A percentile compares a stretch with the other conserved stretches of the same genome.
Conservation (phyloP, 2,797 vertebrate species). For the Darevskia nairensis region DNA sequence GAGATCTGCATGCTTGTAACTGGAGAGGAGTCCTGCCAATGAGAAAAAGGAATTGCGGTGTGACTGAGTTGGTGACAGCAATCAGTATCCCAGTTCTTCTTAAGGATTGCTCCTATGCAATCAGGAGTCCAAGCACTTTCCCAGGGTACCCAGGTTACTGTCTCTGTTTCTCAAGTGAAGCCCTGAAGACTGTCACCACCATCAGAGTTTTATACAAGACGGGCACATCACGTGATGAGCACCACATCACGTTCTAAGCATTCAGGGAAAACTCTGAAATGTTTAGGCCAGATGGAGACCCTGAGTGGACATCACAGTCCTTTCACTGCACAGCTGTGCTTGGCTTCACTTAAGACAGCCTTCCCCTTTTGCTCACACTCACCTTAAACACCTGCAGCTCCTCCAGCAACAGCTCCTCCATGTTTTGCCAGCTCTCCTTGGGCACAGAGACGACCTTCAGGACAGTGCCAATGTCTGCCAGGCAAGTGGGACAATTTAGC, state of each 20-base stretch:
- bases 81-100: not conserved
- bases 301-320: not conserved
- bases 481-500: not conserved
- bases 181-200: not conserved
- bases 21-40: constrained; percentile 86
- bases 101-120: not conserved
- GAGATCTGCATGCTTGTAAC: constrained; percentile 95
- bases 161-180: not conserved
- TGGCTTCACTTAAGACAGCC: not conserved
- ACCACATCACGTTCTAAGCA: too few relatives aligned
- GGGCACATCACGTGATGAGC: not conserved
- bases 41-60: not conserved
- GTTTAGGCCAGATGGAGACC: not conserved
- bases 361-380: constrained; percentile 45
- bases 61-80: not conserved
- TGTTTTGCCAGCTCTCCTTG: constrained; percentile 87
- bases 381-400: constrained; percentile 96
- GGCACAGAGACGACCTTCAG: constrained; percentile 96
- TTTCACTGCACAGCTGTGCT: not conserved
- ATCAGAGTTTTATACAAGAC: not conserved
- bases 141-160: not conserved
- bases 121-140: not conserved
- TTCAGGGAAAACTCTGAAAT: not conserved
- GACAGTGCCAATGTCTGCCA: constrained; percentile 90
- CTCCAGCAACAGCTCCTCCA: constrained; percentile 92